Conservation (phyloP, 2,113 vertebrate genomes). For the Riparia riparia region DNA sequence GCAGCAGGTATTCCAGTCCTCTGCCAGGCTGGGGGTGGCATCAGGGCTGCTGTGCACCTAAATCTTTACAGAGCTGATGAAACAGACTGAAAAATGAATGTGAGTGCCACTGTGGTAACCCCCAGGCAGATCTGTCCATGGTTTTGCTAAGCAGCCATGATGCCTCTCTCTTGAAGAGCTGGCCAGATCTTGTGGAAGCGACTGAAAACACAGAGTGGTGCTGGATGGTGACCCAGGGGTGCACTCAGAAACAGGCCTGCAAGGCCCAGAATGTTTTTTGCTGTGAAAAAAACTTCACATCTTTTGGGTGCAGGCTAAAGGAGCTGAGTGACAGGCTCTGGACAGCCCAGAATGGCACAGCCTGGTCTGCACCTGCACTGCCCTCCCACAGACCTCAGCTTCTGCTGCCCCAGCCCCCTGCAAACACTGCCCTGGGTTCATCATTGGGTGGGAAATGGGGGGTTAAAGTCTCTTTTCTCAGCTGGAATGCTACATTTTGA, state of each 20-base stretch:
- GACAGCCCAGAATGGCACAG: neutral
- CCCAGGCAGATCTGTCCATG: neutral
- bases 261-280: neutral
- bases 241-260: neutral
- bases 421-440: neutral
- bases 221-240: neutral
- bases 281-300: neutral
- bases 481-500: neutral
- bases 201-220: neutral
- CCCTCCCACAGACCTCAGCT: neutral
- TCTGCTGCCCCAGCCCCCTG: neutral
- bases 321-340: neutral
- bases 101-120: neutral
- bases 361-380: neutral
- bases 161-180: neutral
- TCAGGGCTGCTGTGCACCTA: neutral
- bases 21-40: neutral
- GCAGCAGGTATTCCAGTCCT: neutral
- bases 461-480: neutral
- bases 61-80: neutral
- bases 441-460: neutral
- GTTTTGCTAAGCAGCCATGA: neutral
- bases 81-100: conserved; percentile 24
- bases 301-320: neutral
- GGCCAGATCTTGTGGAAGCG: neutral